phyloP scores from a whole-genome alignment of 2,113 vertebrate genomes.

The Archilochus colubris region DNA sequence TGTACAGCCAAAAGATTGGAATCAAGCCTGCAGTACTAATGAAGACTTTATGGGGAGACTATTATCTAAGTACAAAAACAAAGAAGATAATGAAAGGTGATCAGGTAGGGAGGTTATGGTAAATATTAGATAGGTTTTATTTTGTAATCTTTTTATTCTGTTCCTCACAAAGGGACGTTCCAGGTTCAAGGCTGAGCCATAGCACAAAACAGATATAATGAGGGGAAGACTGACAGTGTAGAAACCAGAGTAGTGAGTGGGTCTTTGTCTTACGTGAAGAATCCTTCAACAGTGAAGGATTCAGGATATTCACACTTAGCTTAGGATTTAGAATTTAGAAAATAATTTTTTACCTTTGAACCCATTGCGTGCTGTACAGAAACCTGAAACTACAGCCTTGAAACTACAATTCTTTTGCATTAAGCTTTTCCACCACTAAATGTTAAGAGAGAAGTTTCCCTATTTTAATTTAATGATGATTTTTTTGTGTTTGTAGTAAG shows the following conservation, averaged over 20 bases:
- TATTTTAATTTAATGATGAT: not conserved
- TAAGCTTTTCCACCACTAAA: not conserved
- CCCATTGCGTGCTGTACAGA: not conserved
- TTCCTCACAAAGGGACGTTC: not conserved
- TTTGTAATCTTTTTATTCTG: not conserved
- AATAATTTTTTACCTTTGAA: not conserved
- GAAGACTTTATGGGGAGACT: constrained; percentile 97
- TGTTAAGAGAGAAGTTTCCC: not conserved
- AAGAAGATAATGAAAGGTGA: constrained; percentile 97
- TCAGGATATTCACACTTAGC: not conserved
- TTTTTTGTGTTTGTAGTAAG: not conserved
- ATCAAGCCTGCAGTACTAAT: constrained; percentile 84
- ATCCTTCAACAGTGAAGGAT: not conserved
- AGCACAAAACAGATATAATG: not conserved
- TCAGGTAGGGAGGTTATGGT: constrained; percentile 79
- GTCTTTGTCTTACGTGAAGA: not conserved
- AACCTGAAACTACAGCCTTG: not conserved
- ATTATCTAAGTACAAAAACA: constrained; percentile 90
- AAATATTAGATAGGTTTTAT: not conserved
- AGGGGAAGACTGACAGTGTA: not conserved
- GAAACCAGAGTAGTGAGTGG: not conserved
- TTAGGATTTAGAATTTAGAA: not conserved
- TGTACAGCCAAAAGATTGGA: constrained; percentile 93
- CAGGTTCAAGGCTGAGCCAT: not conserved
- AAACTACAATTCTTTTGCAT: not conserved